These are phyloP conservation scores for Malurus leucopterus DNA, from an alignment of 2,797 vertebrate genomes.

Conservation along the genomic window DNA sequence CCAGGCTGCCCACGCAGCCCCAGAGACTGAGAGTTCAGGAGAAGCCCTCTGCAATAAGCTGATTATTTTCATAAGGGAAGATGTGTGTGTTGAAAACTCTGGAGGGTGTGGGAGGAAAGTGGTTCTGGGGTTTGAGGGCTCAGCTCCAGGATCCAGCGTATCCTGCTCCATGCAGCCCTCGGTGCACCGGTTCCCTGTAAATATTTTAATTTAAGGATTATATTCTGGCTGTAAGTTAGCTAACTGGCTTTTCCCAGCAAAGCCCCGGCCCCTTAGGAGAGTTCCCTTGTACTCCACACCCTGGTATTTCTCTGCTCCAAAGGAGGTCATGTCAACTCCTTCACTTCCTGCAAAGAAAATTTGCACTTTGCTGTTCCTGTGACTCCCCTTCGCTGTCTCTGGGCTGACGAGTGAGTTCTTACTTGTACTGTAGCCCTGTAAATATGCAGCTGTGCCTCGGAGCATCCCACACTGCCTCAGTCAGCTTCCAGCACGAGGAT, in stretches of 20 bases:
- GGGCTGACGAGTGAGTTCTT: constrained; percentile 19
- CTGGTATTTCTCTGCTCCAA: not conserved
- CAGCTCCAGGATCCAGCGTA: not conserved
- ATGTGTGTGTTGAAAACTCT: not conserved
- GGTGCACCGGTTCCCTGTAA: not conserved
- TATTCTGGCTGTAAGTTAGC: constrained; percentile 39
- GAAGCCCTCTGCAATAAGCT: constrained; percentile 14
- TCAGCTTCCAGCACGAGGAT: not conserved
- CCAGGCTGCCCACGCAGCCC: not conserved
- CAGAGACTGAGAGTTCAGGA: not conserved
- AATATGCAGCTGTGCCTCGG: constrained; percentile 66
- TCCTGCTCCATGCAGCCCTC: not conserved
- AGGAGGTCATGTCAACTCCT: constrained; percentile 11
- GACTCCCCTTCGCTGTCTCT: not conserved
- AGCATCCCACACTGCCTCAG: constrained; percentile 42
- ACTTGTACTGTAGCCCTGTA: constrained; percentile 61
- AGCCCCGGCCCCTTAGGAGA: not conserved
- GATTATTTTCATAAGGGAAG: not conserved
- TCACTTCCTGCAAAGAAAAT: constrained; percentile 17
- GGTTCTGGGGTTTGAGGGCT: not conserved
- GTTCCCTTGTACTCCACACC: not conserved
- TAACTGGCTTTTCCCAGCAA: constrained; percentile 25
- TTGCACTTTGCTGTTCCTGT: constrained; percentile 38
- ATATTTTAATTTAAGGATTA: constrained; percentile 9
- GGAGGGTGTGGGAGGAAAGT: not conserved